Evolutionary conservation across 2,797 vertebrate genomes (phyloP), one percentile per base, ranked within the genome.

Genomic region (Sebastes trivittatus): DNA sequence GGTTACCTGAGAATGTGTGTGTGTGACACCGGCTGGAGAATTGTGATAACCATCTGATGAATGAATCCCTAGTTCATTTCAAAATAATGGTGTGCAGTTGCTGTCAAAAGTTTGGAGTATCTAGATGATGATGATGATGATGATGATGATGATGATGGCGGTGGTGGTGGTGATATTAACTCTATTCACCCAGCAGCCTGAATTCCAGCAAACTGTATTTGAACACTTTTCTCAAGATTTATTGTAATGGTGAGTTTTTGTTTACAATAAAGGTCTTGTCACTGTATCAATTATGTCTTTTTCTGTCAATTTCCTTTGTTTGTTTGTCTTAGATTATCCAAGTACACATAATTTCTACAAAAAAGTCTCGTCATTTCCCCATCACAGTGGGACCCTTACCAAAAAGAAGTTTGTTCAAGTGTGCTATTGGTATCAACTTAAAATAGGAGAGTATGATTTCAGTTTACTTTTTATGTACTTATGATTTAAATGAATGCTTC

Each of bases 261-360:
- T 96, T 96, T 97, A 96, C 93, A 97, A 97, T 97, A 98, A 98
- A 95, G 91, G 87, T 85, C 65, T 86, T 88, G 87, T 91, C 88
- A 93, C 91, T 91, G 88, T 94, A 87, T 11, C 27, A 73, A 70
- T 34, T 46, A n/a, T 83, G 36, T 36, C 5, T 49, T 75, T 75
- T 78, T 59, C 18, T 71, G 4, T 49, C n/a, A 34, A 13, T 34
- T 67, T 52, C 49, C 4, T 10, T n/a, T 52, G 7, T 52, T 52
- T 20, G 49, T n/a, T 52, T 46, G 42, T 46, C 6, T 16, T 52
- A 52, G 49, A 52, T 20, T 52, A n/a, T 52, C 49, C 20, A 52
- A 14, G 8, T 52, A 20, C 49, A 42, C 38, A 42, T 42, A 6
- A 42, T 42, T 42, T 42, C 38, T 42, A 16, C 38, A 42, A 42